Evolutionary conservation across 2,888 invertebrate species (phyloP).

Genomic region (Andrena minutula): DNA sequence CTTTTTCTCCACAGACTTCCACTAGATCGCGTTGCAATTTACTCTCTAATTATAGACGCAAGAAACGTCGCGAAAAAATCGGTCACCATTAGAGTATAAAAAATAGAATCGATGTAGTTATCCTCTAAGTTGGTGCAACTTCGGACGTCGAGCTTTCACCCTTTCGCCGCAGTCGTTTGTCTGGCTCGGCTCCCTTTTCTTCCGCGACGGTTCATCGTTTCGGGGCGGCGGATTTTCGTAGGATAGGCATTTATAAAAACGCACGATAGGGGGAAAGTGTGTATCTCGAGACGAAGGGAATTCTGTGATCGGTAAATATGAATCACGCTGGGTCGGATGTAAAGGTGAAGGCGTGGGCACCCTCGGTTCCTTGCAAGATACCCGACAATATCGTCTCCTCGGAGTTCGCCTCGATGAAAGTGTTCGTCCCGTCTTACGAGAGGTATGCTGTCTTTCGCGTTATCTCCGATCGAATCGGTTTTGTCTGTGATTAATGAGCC

Average conservation of each 20-base stretch:
- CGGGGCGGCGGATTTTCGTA: not conserved
- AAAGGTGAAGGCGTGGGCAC: conserved; percentile 68
- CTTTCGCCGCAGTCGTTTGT: conserved; percentile 12
- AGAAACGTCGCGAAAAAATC: not conserved
- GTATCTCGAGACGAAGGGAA: not conserved
- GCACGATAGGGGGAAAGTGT: not conserved
- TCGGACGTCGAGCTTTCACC: not conserved
- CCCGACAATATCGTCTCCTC: conserved; percentile 76
- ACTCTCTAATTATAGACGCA: not conserved
- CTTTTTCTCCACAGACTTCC: not conserved
- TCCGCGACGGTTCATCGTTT: conserved; percentile 7
- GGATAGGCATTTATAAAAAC: not conserved
- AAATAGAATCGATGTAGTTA: not conserved
- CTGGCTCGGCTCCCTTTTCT: not conserved
- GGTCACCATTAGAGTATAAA: not conserved
- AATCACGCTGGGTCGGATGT: not conserved
- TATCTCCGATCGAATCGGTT: not conserved
- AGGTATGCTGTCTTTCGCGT: conserved; percentile 59
- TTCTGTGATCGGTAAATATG: conserved; percentile 12
- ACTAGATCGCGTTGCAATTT: not conserved
- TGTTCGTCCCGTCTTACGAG: conserved; percentile 75
- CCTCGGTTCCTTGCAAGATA: conserved; percentile 63
- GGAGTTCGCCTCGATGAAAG: conserved; percentile 63
- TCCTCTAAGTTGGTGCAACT: not conserved
- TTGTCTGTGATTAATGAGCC: not conserved